Percentiles rank a stretch among this genome's conserved stretches.
phyloP scores from a whole-genome alignment of 2,888 invertebrate genomes.

The Caenorhabditis zanzibari region DNA sequence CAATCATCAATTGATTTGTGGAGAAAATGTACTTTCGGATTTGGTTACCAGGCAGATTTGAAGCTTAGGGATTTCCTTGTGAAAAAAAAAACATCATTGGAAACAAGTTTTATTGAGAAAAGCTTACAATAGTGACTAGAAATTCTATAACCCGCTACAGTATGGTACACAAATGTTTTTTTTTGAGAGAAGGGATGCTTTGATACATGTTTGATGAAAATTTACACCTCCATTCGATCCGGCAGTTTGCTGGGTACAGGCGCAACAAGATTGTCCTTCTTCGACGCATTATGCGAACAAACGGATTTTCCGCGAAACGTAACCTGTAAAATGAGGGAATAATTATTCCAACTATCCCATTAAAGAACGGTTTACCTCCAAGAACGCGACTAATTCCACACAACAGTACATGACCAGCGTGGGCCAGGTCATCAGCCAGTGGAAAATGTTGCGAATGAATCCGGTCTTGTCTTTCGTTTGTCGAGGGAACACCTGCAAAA shows the following conservation, averaged over 20 bases:
- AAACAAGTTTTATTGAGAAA: conserved; percentile 15
- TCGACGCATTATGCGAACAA: conserved; percentile 79
- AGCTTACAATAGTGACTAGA: conserved; percentile 23
- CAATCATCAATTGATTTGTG: conserved; percentile 13
- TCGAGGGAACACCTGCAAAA: conserved; percentile 75
- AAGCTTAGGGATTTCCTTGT: too few relatives aligned
- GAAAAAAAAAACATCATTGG: not conserved
- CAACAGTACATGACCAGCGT: conserved; percentile 79
- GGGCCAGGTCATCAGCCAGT: conserved; percentile 78
- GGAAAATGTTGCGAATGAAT: conserved; percentile 78
- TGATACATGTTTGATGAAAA: conserved; percentile 8
- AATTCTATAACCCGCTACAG: conserved; percentile 48
- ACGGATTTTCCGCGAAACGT: conserved; percentile 80
- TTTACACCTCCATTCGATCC: conserved; percentile 75
- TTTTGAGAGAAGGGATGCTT: conserved; percentile 29
- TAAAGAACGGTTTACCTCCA: conserved; percentile 69
- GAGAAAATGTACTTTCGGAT: conserved; percentile 21
- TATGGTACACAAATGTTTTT: conserved; percentile 43
- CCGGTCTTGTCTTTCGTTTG: conserved; percentile 77
- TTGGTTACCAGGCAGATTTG: conserved; percentile 5
- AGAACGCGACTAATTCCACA: conserved; percentile 78
- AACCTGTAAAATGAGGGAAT: conserved; percentile 64
- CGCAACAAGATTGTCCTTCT: conserved; percentile 79
- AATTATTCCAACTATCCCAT: conserved; percentile 40
- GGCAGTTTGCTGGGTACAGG: conserved; percentile 70